Base-by-base conservation (phyloP, 1,140 invertebrate species). In the Dreissena polymorpha region DNA sequence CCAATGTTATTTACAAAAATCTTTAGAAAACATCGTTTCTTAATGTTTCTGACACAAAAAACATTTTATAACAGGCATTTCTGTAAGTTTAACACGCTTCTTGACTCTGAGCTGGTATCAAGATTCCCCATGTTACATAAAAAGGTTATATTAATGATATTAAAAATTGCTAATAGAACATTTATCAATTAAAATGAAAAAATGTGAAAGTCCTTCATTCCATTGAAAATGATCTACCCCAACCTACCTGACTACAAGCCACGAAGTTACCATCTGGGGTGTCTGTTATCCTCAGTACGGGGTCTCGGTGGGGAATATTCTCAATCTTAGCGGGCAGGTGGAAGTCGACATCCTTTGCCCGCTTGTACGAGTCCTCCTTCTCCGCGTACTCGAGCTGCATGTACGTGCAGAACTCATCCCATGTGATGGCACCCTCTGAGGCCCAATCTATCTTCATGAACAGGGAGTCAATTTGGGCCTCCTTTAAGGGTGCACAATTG, bases 351-450 rank as follows among this genome's bases (percentile, higher is more conserved):
- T 92, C 91, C 69, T 92, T 92, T 18, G 90, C 87, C 12, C 91
- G 77, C 27, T 91, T 86, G 69, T 92, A 92, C 6, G 91, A 92
- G 69, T 92, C 92, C 85, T 93, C 92, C 79, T 93, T 93, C 84
- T 93, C 92, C 0, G 91, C 88, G 87, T 92, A 93, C 71, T 92
- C 90, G 49, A 93, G 86, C 82, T 93, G 93, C 92, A 93, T 92
- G 89, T 93, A 93, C 0, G 92, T 93, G 87, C 93, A 93, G 78
- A 93, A 93, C 83, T 93, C 92, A 85, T 93, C 92, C 92, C 92
- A 93, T 0, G 91, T 91, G 70, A 93, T 93, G 5, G 83, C 78
- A 0, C 91, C 92, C 57, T 92, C 89, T 6, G 91, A 92, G 0
- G 91, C 90, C 91, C 91, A 93, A 85, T 93, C 92, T 53, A 93